Evolutionary conservation across 2,888 invertebrate species (phyloP).

Genomic region (Protula sp.): DNA sequence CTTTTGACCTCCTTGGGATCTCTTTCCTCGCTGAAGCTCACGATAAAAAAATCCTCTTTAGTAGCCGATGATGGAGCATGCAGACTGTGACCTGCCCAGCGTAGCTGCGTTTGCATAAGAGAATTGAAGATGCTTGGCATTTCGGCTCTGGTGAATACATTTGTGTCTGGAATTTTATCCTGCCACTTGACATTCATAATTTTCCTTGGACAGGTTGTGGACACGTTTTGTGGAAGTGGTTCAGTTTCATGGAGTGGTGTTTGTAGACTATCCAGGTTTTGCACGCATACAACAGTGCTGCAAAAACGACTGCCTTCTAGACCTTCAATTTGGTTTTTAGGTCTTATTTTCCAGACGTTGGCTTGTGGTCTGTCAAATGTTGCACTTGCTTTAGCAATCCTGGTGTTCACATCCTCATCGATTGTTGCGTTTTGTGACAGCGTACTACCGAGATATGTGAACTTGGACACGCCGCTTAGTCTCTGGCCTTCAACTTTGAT

Average conservation of each 20-base stretch:
- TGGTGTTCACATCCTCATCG: background rate
- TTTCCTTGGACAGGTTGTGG: background rate
- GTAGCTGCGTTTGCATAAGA: too few relatives aligned
- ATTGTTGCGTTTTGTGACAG: background rate
- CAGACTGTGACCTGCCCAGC: background rate
- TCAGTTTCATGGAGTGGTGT: too few relatives aligned
- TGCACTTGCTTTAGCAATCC: too few relatives aligned
- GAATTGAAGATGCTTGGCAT: too few relatives aligned
- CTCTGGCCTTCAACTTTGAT: background rate
- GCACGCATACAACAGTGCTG: background rate
- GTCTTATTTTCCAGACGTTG: background rate
- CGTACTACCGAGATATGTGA: background rate
- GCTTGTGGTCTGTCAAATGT: background rate
- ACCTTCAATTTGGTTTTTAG: background rate
- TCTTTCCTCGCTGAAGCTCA: background rate
- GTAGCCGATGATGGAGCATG: too few relatives aligned
- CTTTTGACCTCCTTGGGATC: background rate
- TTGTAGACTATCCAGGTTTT: too few relatives aligned
- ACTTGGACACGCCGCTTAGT: background rate
- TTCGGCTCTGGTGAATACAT: background rate
- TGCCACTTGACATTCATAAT: background rate
- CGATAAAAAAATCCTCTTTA: too few relatives aligned
- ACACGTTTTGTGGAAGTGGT: background rate
- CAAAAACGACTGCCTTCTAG: background rate
- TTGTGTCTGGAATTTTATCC: background rate